Percentiles rank a stretch among this genome's conserved stretches.
phyloP scores from a whole-genome alignment of 2,797 vertebrate genomes.

The Rallus crepitans region DNA sequence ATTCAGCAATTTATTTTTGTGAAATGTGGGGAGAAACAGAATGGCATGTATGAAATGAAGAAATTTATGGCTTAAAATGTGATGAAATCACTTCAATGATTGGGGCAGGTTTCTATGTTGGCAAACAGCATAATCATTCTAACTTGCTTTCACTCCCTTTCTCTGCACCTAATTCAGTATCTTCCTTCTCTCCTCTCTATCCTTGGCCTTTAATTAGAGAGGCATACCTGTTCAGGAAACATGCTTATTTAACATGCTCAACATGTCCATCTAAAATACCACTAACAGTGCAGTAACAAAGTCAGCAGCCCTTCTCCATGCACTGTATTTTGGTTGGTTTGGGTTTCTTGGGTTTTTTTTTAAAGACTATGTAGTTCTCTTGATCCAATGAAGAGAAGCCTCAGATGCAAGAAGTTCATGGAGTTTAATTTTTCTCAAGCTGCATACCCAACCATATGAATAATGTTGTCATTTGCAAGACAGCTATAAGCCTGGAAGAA shows the following conservation, averaged over 20 bases:
- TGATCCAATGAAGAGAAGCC: neutral
- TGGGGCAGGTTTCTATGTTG: neutral
- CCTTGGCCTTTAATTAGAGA: neutral
- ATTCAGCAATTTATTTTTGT: neutral
- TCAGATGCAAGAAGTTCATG: neutral
- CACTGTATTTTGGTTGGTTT: too few relatives aligned
- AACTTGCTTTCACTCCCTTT: neutral
- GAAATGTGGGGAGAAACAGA: neutral
- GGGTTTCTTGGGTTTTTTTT: neutral
- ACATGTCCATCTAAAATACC: neutral
- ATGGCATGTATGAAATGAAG: neutral
- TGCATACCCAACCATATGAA: slow-evolving; percentile 16
- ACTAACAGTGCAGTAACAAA: neutral
- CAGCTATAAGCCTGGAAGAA: slow-evolving; percentile 16
- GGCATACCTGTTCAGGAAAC: neutral
- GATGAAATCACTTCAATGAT: neutral
- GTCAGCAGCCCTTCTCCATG: neutral
- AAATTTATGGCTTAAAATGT: neutral
- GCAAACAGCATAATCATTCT: neutral
- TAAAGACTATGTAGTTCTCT: neutral
- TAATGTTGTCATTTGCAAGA: slow-evolving; percentile 20
- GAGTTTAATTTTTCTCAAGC: neutral
- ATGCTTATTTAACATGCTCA: neutral
- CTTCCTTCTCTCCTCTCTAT: neutral
- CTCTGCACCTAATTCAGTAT: neutral